phyloP scores from a whole-genome alignment of 2,113 vertebrate genomes.

The Urocitellus parryii region DNA sequence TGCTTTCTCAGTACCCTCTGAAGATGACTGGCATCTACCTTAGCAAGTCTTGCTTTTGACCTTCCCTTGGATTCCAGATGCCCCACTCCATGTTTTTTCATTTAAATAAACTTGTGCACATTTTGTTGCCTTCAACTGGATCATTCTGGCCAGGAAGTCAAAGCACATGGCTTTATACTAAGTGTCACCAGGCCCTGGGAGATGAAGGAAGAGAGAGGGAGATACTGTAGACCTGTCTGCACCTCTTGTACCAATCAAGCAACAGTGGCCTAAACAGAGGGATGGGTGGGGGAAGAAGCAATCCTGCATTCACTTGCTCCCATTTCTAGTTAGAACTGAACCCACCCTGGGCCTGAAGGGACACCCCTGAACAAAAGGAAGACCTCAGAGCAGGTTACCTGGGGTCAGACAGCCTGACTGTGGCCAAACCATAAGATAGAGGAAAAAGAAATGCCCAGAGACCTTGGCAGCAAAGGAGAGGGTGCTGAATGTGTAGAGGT shows the following conservation, averaged over 20 bases:
- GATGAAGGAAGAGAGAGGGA: too few relatives aligned
- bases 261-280: not conserved
- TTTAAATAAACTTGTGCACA: not conserved
- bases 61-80: not conserved
- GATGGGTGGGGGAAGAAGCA: not conserved
- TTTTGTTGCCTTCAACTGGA: slow-evolving; percentile 12
- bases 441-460: not conserved
- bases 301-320: not conserved
- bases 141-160: not conserved
- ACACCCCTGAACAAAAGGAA: not conserved
- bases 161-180: not conserved
- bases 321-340: not conserved
- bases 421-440: not conserved
- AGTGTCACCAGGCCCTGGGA: not conserved
- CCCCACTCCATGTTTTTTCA: not conserved
- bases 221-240: not conserved
- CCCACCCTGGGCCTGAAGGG: not conserved
- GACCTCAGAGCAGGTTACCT: not conserved
- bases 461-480: slow-evolving; percentile 25
- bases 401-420: not conserved
- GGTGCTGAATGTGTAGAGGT: not conserved
- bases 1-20: not conserved
- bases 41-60: not conserved
- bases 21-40: not conserved
- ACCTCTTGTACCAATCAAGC: too few relatives aligned